phyloP scores from a whole-genome alignment of 2,797 vertebrate species.

The Columba guinea region DNA sequence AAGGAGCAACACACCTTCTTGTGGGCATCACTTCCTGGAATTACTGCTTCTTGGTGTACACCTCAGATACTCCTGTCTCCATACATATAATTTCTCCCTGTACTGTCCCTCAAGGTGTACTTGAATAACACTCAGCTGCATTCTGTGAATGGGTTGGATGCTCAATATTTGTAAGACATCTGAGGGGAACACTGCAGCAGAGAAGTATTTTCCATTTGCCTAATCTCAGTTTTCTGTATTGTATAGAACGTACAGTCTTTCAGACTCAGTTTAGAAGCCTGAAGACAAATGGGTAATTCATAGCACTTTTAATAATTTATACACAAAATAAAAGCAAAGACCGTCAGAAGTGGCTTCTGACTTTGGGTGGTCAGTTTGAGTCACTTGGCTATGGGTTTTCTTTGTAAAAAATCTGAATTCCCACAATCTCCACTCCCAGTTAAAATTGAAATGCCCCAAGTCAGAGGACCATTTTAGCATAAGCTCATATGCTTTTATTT shows the following conservation, averaged over 20 bases:
- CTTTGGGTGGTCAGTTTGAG: constrained; percentile 1
- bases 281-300: neutral
- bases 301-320: neutral
- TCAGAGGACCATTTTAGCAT: neutral
- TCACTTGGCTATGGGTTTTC: neutral
- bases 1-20: neutral
- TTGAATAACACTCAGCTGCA: constrained; percentile 37
- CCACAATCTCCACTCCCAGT: neutral
- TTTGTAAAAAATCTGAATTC: constrained; percentile 10
- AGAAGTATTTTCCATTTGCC: constrained; percentile 25
- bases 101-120: neutral
- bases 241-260: constrained; percentile 8
- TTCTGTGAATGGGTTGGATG: neutral
- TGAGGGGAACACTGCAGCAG: constrained; percentile 23
- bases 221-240: constrained; percentile 2
- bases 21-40: constrained; percentile 8
- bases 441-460: neutral
- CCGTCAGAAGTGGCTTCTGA: neutral
- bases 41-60: neutral
- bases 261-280: constrained; percentile 26
- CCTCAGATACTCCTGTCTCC: neutral
- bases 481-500: constrained; percentile 18
- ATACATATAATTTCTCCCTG: constrained; percentile 21
- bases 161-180: constrained; percentile 8
- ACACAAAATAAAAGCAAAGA: neutral